Base-by-base conservation (phyloP, 2,797 vertebrate species). In the Esox lucius region DNA sequence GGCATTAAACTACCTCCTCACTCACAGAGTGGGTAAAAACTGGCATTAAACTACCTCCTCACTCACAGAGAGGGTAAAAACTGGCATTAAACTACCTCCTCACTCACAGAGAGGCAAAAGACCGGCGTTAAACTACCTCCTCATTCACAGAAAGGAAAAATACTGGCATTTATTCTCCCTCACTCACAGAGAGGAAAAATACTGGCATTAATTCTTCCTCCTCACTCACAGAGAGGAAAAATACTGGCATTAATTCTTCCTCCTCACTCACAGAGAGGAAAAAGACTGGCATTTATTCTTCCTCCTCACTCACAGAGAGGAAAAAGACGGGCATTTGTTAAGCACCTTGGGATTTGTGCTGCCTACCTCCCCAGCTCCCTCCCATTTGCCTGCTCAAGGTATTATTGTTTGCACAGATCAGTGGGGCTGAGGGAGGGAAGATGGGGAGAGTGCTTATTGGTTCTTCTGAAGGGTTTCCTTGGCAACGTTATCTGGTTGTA, bases 401-500 rank as follows among this genome's bases (percentile, higher is more conserved):
- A 92, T 91, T 92, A 91, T 93, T 94, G 91, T 93, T 93, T 90
- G 88, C 85, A 77, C 83, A 85, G 85, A 91, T 87, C 74, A 80
- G 86, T 86, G 28, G 16, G 48, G 48, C 42, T 31, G 51, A 17
- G 53, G 31, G 71, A 35, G 71, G 56, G 16, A 17, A 51, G 17
- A 59, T 80, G 65, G 71, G 67, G 78, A 80, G 81, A 81, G 67
- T 35, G 13, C 87, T 86, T 79, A 87, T 91, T 92, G 92, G 91
- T 85, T 91, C 83, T 83, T 84, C 81, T 71, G 76, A 76, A 87
- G 87, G 84, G 94, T 94, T 94, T 92, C 94, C 92, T 89, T 89
- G 92, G 93, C 90, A 94, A 94, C 92, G 86, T 88, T 94, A 93
- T 94, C 93, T 85, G 87, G 89, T 87, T 88, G 91, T 93, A 93